Base-by-base conservation (phyloP, 2,888 invertebrate genomes). In the Leptarthrus brevirostris region DNA sequence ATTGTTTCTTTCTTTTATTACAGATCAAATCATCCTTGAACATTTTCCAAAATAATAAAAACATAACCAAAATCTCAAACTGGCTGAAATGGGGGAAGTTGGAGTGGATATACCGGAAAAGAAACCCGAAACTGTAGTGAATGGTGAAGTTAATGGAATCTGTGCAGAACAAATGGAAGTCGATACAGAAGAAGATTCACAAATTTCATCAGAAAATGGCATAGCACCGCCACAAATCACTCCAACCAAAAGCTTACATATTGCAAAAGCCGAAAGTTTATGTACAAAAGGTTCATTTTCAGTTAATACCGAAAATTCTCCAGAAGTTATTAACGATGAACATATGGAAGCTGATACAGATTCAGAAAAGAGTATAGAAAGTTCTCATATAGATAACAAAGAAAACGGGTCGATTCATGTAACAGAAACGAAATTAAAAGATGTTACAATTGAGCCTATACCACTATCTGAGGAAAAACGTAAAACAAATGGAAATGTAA, bases 191-290 rank as follows among this genome's bases (percentile, higher is more conserved):
- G 83, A 82, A 52, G 82, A 83, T 75, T 84, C 84, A 74, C 82
- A 84, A 79, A 81, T 83, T 80, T 82, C 81, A 73, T 80, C 81
- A 73, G 82, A 81, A 73, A 81, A 81, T 76, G 79, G 79, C 24
- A 44, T 64, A 4, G 72, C 74, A 22, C 72, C 78, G 34, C 70
- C 16, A 75, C 53, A 44, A 73, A 61, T 56, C 69, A 49, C 26
- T 72, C 70, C 71, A 70, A 72, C 47, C 74, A 77, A 61, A 72
- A 69, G 22, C 26, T 52, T 69, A 52, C 30, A 52, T 18, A 30
- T 76, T 52, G 61, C 72, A n/a, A 74, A 76, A 6, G 64, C 12
- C n/a, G 44, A 24, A 24, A 61, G 8, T 30, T 64, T 72, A 26
- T 49, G 10, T 22, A 53, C 14, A 53, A 66, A 44, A 44, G 73